Evolutionary conservation across 2,888 invertebrate genomes (phyloP), one percentile per base, ranked within the genome.

Genomic region (Oligia fasciuncula): DNA sequence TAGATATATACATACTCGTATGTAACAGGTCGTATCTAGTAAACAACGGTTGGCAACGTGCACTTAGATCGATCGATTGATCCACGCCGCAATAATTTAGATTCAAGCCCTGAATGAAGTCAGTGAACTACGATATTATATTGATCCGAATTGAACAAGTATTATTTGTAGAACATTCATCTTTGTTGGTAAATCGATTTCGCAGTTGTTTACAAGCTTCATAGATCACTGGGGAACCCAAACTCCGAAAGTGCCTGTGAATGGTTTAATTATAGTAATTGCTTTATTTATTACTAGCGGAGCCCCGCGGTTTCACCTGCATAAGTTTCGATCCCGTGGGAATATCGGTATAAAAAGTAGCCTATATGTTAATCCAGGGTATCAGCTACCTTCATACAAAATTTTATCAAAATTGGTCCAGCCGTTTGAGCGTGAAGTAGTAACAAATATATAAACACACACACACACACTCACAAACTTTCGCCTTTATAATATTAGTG

Each of bases 41-140:
- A 81, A 76, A 77, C 77, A 62, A 77, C 65, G 57, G 63, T 69
- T 67, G 81, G 81, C 71, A 81, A 72, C 49, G 54, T 62, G 54
- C 19, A 80, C 43, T 57, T 57, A 46, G 40, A 46, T 78, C 73
- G 43, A 77, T 82, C 69, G 46, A 77, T 83, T 70, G 83, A 81
- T 81, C 72, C 51, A 77, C 63, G 17, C 51, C 43, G 73, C 65
- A 83, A 77, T 77, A 49, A 82, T 78, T 77, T 83, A 73, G 63
- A 57, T 72, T 19, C 29, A 54, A 54, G 72, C 69, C 23, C 62
- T 62, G 69, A 70, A 35, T 70, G 29, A 83, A 73, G 78, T 78
- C 82, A 69, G 40, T 83, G 83, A 78, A 83, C 81, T 73, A n/a
- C 46, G 54, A 29, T 70, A n/a, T 80, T 70, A n/a, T 80, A 62